Conservation (phyloP, 2,797 vertebrate genomes). For the Pachyuromys duprasi region DNA sequence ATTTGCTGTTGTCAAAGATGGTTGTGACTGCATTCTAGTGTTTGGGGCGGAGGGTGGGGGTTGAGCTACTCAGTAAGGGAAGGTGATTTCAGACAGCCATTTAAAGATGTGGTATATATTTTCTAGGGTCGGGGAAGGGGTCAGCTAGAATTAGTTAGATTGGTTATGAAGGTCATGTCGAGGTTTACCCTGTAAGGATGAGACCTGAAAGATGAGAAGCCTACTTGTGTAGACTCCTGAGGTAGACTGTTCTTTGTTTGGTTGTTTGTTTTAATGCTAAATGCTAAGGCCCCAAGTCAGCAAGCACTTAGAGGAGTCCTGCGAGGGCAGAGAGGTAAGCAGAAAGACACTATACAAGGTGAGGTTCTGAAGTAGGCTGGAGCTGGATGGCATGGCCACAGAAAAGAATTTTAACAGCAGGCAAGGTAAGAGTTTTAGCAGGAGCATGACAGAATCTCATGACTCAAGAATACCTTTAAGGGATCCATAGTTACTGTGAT, state of each 20-base stretch:
- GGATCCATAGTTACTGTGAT: neutral
- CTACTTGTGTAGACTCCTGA: neutral
- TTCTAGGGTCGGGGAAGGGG: neutral
- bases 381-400: neutral
- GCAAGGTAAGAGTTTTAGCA: constrained; percentile 37
- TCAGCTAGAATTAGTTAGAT: neutral
- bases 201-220: neutral
- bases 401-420: neutral
- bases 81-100: neutral
- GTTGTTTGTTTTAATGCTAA: neutral
- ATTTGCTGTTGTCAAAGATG: neutral
- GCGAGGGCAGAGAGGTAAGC: neutral
- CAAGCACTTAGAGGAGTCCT: neutral
- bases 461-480: neutral
- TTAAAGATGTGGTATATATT: neutral
- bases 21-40: too few species aligned
- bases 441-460: neutral
- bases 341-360: neutral
- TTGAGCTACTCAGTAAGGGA: neutral
- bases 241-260: neutral
- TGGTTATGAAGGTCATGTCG: neutral
- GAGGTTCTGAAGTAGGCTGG: neutral
- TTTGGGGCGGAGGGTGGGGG: too few species aligned
- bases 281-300: neutral
- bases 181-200: neutral